phyloP scores from a whole-genome alignment of 2,888 invertebrate genomes.

The Ditylenchus weischeri region DNA sequence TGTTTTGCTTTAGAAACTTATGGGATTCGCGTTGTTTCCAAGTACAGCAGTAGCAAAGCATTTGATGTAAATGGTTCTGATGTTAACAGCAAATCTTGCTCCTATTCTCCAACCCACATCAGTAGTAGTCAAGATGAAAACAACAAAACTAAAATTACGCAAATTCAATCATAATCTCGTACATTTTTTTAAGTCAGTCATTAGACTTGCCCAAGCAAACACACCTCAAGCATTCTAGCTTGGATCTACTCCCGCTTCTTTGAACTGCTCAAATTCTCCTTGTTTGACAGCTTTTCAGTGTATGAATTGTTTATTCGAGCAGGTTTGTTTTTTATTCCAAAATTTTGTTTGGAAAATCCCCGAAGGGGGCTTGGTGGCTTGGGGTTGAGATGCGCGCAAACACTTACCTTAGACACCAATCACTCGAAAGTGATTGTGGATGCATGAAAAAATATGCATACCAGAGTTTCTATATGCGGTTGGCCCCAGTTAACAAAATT shows the following conservation, averaged over 20 bases:
- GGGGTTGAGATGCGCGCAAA: too few species aligned
- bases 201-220: too few species aligned
- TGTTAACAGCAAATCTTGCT: background rate
- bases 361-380: too few species aligned
- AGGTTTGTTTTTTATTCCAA: slow-evolving; percentile 19
- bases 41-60: slow-evolving; percentile 57
- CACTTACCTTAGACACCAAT: too few species aligned
- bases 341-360: background rate
- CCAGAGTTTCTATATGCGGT: too few species aligned
- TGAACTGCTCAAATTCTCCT: too few species aligned
- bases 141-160: background rate
- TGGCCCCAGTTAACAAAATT: too few species aligned
- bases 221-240: too few species aligned
- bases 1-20: slow-evolving; percentile 59
- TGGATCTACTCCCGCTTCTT: too few species aligned
- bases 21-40: slow-evolving; percentile 59
- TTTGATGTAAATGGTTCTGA: slow-evolving; percentile 38
- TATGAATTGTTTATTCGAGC: slow-evolving; percentile 39
- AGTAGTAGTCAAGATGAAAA: slow-evolving; percentile 8
- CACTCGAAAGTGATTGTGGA: too few species aligned
- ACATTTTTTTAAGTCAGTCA: too few species aligned
- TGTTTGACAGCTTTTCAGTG: slow-evolving; percentile 34
- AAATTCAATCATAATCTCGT: background rate
- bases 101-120: background rate
- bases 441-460: too few species aligned